Base-by-base conservation (phyloP, 1,140 invertebrate species). In the Drosophila pseudoobscura region DNA sequence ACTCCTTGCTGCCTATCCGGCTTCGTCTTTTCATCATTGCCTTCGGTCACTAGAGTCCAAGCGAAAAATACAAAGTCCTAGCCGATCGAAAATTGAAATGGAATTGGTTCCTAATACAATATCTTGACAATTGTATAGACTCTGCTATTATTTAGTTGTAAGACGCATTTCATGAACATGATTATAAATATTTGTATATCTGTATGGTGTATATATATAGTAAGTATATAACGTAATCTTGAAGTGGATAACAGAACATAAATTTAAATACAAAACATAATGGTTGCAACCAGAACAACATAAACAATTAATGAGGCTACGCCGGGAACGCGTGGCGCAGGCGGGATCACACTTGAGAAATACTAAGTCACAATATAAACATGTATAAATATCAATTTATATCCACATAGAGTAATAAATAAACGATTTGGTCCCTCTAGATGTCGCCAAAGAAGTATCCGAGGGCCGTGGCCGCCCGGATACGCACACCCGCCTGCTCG, bases 401-500 rank as follows among this genome's bases (percentile, higher is more conserved):
- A 62, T 47, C n/a, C 45, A 46, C 31, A 69, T 60, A 47, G 45
- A 52, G 11, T 46, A 74, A 8, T 46, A 49, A 75, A 55, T 55
- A 62, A 69, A 53, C 47, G n/a, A 62, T 71, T 70, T 66, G 64
- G 69, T 78, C 64, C 74, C 58, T 35, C 62, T 90, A 91, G 47
- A 91, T 80, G 60, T 91, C 78, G 4, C 91, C 91, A 88, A 92
- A 93, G 68, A 93, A 91, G 65, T 92, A 92, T 5, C 92, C 92
- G 2, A 94, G 91, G 2, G 94, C 93, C 57, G 93, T 92, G 41
- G 94, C 94, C 15, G 94, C 93, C 17, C 93, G 92, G 13, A 93
- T 83, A 70, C 94, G 91, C 13, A 95, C 94, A 63, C 91, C 78
- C 44, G 91, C 89, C 56, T 94, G 92, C 60, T 93, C 92, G 78